These are phyloP conservation scores for Morinoia aosen DNA, from an alignment of 2,888 invertebrate species.

Conservation along the genomic window DNA sequence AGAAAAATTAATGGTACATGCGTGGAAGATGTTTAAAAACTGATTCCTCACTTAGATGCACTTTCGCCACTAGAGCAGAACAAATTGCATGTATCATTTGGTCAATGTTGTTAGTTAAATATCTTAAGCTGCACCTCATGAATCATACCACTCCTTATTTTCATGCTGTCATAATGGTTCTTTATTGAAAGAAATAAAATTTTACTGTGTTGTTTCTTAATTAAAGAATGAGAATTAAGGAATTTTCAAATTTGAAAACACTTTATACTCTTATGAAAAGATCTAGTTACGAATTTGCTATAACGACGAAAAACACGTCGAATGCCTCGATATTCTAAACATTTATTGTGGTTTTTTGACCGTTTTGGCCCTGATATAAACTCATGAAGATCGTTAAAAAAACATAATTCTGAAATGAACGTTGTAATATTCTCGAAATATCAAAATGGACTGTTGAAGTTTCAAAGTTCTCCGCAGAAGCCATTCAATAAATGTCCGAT, in stretches of 20 bases:
- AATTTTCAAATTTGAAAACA: too few species aligned
- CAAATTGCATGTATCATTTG: background rate
- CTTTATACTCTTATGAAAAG: too few species aligned
- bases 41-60: background rate
- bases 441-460: background rate
- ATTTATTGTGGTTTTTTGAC: background rate
- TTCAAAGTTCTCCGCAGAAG: background rate
- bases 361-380: background rate
- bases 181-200: background rate
- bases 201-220: background rate
- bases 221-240: background rate
- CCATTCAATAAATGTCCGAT: background rate
- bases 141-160: background rate
- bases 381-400: background rate
- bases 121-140: background rate
- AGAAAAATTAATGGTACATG: background rate
- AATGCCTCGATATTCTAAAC: background rate
- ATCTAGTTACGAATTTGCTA: too few species aligned
- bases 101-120: background rate
- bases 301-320: background rate
- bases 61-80: background rate
- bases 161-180: background rate
- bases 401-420: background rate
- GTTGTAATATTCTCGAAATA: background rate
- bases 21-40: background rate